A percentile compares a stretch with the other conserved stretches of the same genome.
These are phyloP conservation scores for Anseranas semipalmata DNA, from an alignment of 2,113 vertebrate genomes.

Conservation along the genomic window DNA sequence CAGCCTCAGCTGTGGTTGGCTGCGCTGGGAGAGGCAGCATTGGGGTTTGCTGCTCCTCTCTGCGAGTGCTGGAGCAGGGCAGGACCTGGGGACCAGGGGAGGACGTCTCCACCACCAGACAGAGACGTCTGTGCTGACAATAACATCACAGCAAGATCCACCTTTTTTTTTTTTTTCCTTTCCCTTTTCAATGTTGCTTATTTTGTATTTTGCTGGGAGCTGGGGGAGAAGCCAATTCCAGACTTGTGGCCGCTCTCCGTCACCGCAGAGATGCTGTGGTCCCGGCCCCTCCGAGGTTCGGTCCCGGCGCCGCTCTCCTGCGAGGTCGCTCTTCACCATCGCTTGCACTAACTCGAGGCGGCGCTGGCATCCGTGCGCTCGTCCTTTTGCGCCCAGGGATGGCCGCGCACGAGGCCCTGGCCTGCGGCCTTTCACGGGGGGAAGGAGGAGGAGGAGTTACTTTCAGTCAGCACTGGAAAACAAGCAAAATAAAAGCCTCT, in stretches of 20 bases:
- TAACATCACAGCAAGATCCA: not conserved
- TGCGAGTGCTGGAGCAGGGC: not conserved
- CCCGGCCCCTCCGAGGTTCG: not conserved
- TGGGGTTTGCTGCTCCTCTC: not conserved
- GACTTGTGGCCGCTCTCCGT: not conserved
- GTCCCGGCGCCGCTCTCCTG: not conserved
- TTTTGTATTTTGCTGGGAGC: not conserved
- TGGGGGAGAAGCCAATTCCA: not conserved
- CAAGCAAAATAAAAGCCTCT: not conserved
- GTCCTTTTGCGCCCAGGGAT: fast-evolving
- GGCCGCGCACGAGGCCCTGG: fast-evolving
- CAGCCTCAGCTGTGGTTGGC: not conserved
- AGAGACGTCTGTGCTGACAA: not conserved
- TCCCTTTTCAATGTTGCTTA: not conserved
- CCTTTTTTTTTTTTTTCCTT: not conserved
- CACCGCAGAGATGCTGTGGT: not conserved
- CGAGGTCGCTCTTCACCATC: not conserved
- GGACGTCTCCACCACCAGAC: not conserved
- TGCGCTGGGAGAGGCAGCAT: not conserved
- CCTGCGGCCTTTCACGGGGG: not conserved
- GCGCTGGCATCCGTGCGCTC: not conserved
- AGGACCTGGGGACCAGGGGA: not conserved
- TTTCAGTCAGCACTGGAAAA: not conserved
- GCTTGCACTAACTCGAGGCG: not conserved
- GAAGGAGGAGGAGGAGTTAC: not conserved